phyloP scores from a whole-genome alignment of 2,888 invertebrate species.

The Apamea sordens region DNA sequence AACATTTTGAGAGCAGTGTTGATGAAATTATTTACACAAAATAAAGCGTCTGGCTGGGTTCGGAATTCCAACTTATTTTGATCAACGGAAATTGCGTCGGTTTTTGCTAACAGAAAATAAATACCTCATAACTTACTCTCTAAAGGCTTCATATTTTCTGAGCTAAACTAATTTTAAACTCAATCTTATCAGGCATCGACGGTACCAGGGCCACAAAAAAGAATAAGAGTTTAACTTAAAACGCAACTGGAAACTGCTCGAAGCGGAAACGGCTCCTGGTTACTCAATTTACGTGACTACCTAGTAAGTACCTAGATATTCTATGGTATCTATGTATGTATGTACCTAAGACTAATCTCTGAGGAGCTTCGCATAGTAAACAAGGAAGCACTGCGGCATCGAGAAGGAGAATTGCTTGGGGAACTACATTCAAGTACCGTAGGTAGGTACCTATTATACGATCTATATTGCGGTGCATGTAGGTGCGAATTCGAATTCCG shows the following conservation, averaged over 20 bases:
- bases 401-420: conserved; percentile 38
- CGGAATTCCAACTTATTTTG: neutral
- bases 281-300: conserved; percentile 8
- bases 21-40: neutral
- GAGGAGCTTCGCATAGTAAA: conserved; percentile 44
- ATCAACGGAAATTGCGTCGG: too few species aligned
- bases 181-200: neutral
- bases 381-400: conserved; percentile 35
- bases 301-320: conserved; percentile 2
- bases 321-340: neutral
- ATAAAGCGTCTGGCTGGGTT: neutral
- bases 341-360: conserved; percentile 42
- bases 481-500: conserved; percentile 41
- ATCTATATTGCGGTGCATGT: conserved; percentile 26
- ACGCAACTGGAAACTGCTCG: neutral
- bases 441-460: conserved; percentile 11
- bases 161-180: neutral
- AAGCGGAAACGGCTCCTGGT: conserved; percentile 1
- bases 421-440: conserved; percentile 34
- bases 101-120: neutral
- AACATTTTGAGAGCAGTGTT: neutral
- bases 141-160: neutral
- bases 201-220: conserved; percentile 1
- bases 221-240: neutral
- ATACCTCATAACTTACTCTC: neutral